Conservation (phyloP, 92 coral and sea anemone genomes). For the Galaxea fascicularis region DNA sequence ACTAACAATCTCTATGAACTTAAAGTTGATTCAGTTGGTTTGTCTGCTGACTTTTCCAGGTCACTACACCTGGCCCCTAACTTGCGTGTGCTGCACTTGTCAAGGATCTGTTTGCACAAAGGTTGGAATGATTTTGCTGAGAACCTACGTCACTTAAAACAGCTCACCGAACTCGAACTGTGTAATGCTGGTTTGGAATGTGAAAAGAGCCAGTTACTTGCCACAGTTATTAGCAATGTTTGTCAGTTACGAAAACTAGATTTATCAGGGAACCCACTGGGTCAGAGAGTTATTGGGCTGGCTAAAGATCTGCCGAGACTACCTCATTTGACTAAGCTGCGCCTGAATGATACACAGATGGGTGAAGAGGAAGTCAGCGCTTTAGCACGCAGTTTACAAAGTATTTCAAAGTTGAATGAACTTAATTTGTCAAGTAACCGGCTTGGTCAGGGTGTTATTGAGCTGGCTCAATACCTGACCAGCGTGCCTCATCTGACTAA, state of each 20-base stretch:
- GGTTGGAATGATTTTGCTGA: not conserved
- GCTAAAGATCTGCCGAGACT: not conserved
- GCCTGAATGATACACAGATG: not conserved
- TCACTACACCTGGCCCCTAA: constrained; percentile 7
- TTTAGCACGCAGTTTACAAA: no score
- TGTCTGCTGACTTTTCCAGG: not conserved
- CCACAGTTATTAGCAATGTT: not conserved
- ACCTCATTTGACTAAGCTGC: not conserved
- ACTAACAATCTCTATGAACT: not conserved
- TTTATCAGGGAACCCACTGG: not conserved
- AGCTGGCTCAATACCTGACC: not conserved
- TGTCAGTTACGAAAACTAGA: not conserved
- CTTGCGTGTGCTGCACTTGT: not conserved
- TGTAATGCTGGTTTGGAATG: not conserved
- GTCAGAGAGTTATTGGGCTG: constrained; percentile 4
- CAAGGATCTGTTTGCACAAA: not conserved
- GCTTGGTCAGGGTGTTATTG: constrained; percentile 17
- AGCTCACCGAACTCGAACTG: not conserved
- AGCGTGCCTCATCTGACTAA: not conserved
- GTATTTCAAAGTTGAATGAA: no score
- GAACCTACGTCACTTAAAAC: not conserved
- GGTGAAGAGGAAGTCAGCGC: not conserved
- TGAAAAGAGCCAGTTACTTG: not conserved
- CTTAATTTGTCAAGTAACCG: not conserved
- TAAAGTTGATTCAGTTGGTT: not conserved